These are phyloP conservation scores for Merodon equestris DNA, from an alignment of 2,888 invertebrate genomes.

Conservation along the genomic window DNA sequence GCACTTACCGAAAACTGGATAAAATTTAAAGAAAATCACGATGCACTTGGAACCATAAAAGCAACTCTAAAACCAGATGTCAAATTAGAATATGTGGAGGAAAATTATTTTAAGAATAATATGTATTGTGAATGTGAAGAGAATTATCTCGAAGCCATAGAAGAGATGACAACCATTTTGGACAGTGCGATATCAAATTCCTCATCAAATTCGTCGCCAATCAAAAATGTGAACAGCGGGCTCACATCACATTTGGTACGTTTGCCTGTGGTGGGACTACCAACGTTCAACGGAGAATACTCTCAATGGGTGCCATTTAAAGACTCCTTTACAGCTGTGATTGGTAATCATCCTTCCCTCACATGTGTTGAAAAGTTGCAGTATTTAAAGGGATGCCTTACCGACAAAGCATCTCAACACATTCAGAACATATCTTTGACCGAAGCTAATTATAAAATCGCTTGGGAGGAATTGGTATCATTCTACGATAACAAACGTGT, in stretches of 20 bases:
- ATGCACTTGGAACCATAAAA: not conserved
- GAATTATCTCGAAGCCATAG: not conserved
- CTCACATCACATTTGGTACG: not conserved
- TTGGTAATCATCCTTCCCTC: slow-evolving; percentile 4
- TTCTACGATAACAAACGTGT: slow-evolving; percentile 15
- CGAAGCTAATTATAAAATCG: slow-evolving; percentile 13
- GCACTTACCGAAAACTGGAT: slow-evolving; percentile 1
- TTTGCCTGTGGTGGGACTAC: not conserved
- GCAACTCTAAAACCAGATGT: slow-evolving; percentile 1
- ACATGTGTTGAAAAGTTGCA: slow-evolving; percentile 7
- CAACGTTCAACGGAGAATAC: not conserved
- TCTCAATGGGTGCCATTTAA: slow-evolving; percentile 9
- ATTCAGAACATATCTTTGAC: slow-evolving; percentile 7
- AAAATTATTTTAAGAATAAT: not conserved
- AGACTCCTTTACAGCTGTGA: slow-evolving; percentile 8
- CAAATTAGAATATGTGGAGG: not conserved
- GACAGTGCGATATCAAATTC: not conserved
- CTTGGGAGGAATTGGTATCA: slow-evolving; percentile 2
- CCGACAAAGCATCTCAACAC: not conserved
- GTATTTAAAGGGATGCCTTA: slow-evolving; percentile 9
- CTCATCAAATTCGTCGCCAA: not conserved
- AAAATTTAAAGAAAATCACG: slow-evolving; percentile 11
- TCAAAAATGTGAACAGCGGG: not conserved
- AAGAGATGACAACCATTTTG: not conserved
- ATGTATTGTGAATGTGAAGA: slow-evolving; percentile 2